Conservation (phyloP, 2,888 invertebrate species). For the Arrhopalites spinosus region DNA sequence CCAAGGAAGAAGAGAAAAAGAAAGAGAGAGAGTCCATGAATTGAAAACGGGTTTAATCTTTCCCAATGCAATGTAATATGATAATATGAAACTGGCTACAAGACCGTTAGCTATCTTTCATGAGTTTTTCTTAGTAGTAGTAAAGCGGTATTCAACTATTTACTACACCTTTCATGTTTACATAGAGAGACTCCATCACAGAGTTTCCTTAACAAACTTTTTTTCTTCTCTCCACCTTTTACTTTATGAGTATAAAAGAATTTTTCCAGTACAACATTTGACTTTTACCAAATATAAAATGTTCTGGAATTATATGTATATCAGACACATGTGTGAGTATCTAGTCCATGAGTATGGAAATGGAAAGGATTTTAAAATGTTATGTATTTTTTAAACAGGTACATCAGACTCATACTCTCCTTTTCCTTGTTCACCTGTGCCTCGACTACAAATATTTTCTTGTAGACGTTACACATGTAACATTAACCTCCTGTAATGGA, state of each 20-base stretch:
- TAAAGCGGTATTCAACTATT: background rate
- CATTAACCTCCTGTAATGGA: background rate
- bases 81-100: conserved; percentile 3
- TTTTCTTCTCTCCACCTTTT: too few relatives aligned
- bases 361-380: background rate
- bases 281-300: too few relatives aligned
- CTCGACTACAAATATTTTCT: conserved; percentile 7
- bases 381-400: background rate
- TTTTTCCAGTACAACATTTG: too few relatives aligned
- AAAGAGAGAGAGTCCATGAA: background rate
- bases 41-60: background rate
- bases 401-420: background rate
- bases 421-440: conserved; percentile 26
- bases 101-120: conserved; percentile 14
- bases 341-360: too few relatives aligned
- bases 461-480: background rate
- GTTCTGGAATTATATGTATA: too few relatives aligned
- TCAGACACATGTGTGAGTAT: too few relatives aligned
- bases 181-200: background rate
- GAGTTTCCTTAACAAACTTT: background rate
- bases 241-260: too few relatives aligned
- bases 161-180: background rate
- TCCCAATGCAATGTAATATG: background rate
- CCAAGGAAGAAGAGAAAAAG: background rate
- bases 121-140: background rate